Conservation (phyloP, 1,140 invertebrate species). For the Latrodectus geometricus region DNA sequence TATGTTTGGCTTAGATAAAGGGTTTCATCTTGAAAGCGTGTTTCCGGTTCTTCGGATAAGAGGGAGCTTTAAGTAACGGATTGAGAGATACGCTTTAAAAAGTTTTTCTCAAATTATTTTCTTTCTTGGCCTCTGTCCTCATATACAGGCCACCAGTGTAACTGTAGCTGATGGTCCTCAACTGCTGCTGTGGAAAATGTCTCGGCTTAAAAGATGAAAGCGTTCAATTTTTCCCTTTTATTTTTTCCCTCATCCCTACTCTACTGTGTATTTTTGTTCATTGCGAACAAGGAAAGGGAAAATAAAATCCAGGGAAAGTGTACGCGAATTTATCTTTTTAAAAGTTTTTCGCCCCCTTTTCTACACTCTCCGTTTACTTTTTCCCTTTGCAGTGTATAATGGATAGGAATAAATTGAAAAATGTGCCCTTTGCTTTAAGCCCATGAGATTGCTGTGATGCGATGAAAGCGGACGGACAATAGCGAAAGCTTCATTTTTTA, state of each 20-base stretch:
- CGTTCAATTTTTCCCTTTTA: background rate
- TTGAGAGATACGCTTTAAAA: background rate
- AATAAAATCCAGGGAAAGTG: background rate
- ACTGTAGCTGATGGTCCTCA: background rate
- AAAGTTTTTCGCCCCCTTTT: background rate
- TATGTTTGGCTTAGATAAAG: background rate
- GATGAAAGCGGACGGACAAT: background rate
- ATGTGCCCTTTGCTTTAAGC: background rate
- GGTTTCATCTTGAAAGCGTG: background rate
- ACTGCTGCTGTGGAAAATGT: background rate
- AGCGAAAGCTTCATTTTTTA: background rate
- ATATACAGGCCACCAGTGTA: background rate
- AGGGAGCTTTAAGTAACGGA: background rate
- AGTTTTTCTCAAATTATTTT: background rate
- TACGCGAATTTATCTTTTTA: conserved; percentile 1
- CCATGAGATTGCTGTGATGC: background rate
- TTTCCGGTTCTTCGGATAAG: background rate
- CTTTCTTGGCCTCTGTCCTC: background rate
- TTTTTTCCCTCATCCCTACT: background rate
- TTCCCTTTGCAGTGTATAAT: background rate
- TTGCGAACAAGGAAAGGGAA: background rate
- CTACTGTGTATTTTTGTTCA: background rate
- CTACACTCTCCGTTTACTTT: background rate
- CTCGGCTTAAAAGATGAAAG: background rate
- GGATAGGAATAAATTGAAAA: background rate